Base-by-base conservation (phyloP, 2,888 invertebrate species). In the Lapara coniferarum region DNA sequence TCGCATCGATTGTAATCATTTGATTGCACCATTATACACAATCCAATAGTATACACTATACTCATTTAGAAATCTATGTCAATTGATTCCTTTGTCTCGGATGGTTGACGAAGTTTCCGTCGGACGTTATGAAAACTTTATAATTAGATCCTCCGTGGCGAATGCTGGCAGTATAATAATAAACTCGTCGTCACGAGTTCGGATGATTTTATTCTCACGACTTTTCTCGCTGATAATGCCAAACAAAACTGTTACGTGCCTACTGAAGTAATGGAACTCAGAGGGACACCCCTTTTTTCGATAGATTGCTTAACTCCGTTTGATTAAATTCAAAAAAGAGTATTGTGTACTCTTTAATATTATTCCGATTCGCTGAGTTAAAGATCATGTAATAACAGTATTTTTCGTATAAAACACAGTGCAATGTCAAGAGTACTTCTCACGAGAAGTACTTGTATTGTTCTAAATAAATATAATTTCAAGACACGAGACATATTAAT, bases 211-310 rank as follows among this genome's bases (percentile, higher is more conserved):
- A 79, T 81, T 81, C 83, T 83, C 83, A 83, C 85, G 85, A 84
- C 81, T 81, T 80, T 81, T 81, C 82, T 78, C 78, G 79, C 81
- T 77, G 82, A 80, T 83, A 81, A 82, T 83, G 81, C 81, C 81
- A 80, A 84, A 81, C 81, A 78, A 82, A 81, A 81, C 80, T 82
- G 78, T 81, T 83, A 82, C 79, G 78, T 84, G 75, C 72, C 76
- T 77, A 77, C 78, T 81, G 78, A 83, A 78, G 80, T 75, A 79
- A 73, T 72, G 77, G 71, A 72, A 75, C 78, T 80, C 77, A 79
- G 79, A 78, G 73, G 72, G 74, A 74, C 37, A 37, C 70, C 70
- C 71, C 69, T 72, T 73, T 73, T 68, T 70, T 49, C 16, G 67
- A 77, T 75, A 71, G 74, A 74, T 73, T 72, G 70, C 72, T 73